Percentiles rank a stretch among this genome's conserved stretches.
These are phyloP conservation scores for Eurystomus glaucurus DNA, from an alignment of 2,797 vertebrate genomes.

Conservation along the genomic window DNA sequence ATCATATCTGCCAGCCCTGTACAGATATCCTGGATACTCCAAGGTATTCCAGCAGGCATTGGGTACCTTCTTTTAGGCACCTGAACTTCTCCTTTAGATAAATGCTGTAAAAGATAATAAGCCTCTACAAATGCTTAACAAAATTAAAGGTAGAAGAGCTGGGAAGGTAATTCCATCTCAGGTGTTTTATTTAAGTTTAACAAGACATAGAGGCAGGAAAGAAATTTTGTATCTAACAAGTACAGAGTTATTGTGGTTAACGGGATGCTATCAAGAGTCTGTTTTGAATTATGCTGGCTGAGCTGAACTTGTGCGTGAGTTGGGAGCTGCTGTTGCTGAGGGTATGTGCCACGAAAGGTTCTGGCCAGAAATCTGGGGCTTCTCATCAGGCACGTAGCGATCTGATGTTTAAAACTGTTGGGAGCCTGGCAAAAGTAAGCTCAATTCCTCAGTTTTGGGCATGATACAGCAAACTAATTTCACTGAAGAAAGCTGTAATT, in stretches of 20 bases:
- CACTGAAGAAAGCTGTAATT: not conserved
- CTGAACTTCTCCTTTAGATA: not conserved
- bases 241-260: not conserved
- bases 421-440: not conserved
- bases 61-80: not conserved
- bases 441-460: not conserved
- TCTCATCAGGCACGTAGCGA: fast-evolving
- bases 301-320: not conserved
- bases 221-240: not conserved
- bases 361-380: not conserved
- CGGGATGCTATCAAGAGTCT: not conserved
- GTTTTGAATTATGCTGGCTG: not conserved
- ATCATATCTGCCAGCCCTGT: not conserved
- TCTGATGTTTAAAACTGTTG: not conserved
- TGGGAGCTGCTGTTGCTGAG: not conserved
- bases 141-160: not conserved
- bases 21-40: not conserved
- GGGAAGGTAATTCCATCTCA: not conserved
- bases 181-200: conserved; percentile 42
- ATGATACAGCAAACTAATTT: not conserved
- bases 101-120: not conserved
- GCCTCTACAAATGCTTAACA: not conserved
- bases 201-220: not conserved
- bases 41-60: not conserved
- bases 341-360: fast-evolving